Evolutionary conservation across 2,797 vertebrate species (phyloP).

Genomic region (Psittacula derbiana): DNA sequence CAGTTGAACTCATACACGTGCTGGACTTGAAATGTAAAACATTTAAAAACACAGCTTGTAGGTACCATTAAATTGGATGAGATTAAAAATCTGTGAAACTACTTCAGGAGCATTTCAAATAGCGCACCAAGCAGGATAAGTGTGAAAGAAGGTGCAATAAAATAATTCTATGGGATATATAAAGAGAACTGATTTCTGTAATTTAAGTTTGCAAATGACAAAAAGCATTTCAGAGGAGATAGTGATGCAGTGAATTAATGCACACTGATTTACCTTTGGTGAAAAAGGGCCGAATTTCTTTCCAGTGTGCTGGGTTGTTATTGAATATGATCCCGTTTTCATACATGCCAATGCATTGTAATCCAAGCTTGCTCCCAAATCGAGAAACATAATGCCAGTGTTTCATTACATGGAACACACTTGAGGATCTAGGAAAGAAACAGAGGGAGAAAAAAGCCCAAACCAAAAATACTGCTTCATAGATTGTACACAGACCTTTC

Average conservation of each 20-base stretch:
- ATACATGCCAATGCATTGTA: constrained; percentile 92
- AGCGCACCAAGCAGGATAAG: not conserved
- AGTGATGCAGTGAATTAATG: not conserved
- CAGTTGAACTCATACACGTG: not conserved
- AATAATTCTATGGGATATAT: not conserved
- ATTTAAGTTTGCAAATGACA: not conserved
- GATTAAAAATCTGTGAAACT: not conserved
- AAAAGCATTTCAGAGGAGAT: accelerated
- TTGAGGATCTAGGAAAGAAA: constrained; percentile 81
- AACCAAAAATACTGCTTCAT: not conserved
- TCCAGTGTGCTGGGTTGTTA: constrained; percentile 88
- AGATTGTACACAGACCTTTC: not conserved
- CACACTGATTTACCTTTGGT: constrained; percentile 82
- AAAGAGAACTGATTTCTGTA: not conserved
- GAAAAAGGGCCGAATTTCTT: constrained; percentile 85
- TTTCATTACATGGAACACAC: constrained; percentile 88
- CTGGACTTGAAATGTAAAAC: not conserved
- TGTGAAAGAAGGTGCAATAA: not conserved
- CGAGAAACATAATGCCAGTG: constrained; percentile 85
- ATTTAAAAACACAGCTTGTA: not conserved
- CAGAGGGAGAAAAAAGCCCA: not conserved
- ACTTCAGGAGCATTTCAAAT: not conserved
- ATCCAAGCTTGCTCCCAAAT: constrained; percentile 88
- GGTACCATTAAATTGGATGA: not conserved
- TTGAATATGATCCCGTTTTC: constrained; percentile 95